Conservation (phyloP, 2,888 invertebrate genomes). For the Caenorhabditis afra region DNA sequence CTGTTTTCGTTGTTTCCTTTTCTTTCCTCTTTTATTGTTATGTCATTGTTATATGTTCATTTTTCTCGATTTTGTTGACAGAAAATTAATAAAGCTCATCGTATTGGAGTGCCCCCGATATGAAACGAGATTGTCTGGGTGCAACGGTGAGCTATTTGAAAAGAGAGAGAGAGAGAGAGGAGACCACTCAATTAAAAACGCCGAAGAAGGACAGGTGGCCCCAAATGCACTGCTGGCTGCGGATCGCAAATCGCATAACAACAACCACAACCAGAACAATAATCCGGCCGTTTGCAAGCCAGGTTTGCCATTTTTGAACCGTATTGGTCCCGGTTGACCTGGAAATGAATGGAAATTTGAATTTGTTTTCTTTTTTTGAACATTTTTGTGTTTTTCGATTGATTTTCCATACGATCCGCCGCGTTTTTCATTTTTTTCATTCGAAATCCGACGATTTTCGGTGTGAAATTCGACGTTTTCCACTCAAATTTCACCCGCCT, state of each 20-base stretch:
- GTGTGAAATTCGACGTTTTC: no score
- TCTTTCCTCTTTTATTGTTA: slow-evolving; percentile 8
- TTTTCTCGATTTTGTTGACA: slow-evolving; percentile 25
- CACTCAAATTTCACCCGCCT: no score
- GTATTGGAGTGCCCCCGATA: background rate
- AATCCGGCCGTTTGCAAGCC: background rate
- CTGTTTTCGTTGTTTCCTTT: slow-evolving; percentile 14
- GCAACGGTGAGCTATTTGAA: slow-evolving; percentile 20
- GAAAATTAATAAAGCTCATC: slow-evolving; percentile 4
- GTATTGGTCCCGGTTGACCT: no score
- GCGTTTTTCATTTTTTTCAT: no score
- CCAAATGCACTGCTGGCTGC: slow-evolving; percentile 6
- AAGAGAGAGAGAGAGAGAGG: slow-evolving; percentile 5
- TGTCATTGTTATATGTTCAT: slow-evolving; percentile 1
- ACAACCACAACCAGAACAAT: no score
- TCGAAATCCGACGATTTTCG: background rate
- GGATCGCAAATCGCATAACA: slow-evolving; percentile 2
- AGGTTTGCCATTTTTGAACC: background rate
- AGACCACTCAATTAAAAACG: background rate
- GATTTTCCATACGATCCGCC: no score
- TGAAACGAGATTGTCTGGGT: slow-evolving; percentile 4
- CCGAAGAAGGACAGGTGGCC: slow-evolving; percentile 11
- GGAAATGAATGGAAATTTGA: no score
- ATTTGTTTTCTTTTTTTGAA: no score
- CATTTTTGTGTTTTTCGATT: no score